Evolutionary conservation across 2,888 invertebrate genomes (phyloP), one percentile per base, ranked within the genome.

Genomic region (Nomada lathburiana): DNA sequence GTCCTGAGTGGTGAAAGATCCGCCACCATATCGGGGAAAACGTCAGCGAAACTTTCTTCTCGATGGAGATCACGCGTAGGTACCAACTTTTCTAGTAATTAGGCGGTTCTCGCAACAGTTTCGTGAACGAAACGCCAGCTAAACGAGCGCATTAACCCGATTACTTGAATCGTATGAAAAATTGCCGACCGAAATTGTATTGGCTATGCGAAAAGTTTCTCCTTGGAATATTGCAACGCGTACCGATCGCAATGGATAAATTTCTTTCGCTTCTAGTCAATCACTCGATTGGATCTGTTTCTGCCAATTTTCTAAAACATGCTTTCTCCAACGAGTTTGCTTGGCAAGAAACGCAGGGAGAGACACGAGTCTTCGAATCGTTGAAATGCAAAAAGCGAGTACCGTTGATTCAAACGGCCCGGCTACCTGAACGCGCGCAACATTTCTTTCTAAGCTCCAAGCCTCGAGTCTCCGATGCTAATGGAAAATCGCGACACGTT

Each of bases 401-500:
- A 70, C 76, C 79, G 79, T 69, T 44, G 55, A 20, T 29, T 42
- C 42, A 29, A 26, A 50, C 71, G 36, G 20, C 16, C 26, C 23
- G 11, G 20, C 23, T 52, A 10, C 13, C 52, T 11, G 10, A 18
- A 13, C 79, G 59, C 78, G 78, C 52, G 63, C 75, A 75, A 55
- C 11, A 44, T 23, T 69, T 52, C 69, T 68, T 69, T 50, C 44
- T 11, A 23, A 29, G n/a, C 1, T 2, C 4, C 3, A 44, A 13
- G 13, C 20, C 18, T 26, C 18, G 36, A 36, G 16, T 11, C 47
- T 16, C 1, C 60, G 60, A 20, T 44, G 5, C 47, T 75, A 79
- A 75, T 76, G 71, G 71, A n/a, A 80, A 80, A 80, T 63, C 67
- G 67, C 63, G 55, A 50, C 63, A 65, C 71, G 71, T 67, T n/a